phyloP scores from a whole-genome alignment of 2,888 invertebrate genomes.

The Anticlea derivata region DNA sequence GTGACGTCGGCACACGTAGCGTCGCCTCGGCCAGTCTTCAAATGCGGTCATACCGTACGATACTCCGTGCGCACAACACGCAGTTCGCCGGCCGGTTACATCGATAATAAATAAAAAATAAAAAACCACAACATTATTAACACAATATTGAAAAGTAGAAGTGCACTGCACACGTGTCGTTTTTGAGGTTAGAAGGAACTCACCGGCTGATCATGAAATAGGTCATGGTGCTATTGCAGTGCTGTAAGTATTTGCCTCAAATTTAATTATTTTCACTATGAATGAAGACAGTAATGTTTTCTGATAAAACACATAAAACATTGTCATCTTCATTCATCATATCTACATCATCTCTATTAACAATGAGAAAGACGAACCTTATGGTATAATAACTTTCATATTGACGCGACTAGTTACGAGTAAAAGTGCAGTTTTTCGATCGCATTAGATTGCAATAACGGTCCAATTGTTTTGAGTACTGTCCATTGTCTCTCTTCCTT shows the following conservation, averaged over 20 bases:
- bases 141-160: slow-evolving; percentile 1
- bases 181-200: slow-evolving; percentile 46
- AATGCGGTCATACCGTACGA: slow-evolving; percentile 49
- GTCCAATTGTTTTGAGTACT: slow-evolving; percentile 33
- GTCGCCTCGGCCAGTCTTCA: slow-evolving; percentile 45
- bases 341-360: no score
- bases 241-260: slow-evolving; percentile 41
- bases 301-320: not conserved
- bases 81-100: slow-evolving; percentile 59
- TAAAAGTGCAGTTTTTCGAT: not conserved
- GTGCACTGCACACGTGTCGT: slow-evolving; percentile 41
- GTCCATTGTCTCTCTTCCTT: slow-evolving; percentile 32
- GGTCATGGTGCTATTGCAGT: slow-evolving; percentile 47
- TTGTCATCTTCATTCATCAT: no score
- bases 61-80: slow-evolving; percentile 46
- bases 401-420: not conserved
- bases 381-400: slow-evolving; percentile 5
- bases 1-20: slow-evolving; percentile 56
- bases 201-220: slow-evolving; percentile 26
- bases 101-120: slow-evolving; percentile 35
- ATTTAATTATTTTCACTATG: slow-evolving; percentile 5
- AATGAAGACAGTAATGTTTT: not conserved
- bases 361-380: not conserved
- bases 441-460: slow-evolving; percentile 11
- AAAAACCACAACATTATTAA: not conserved